These are phyloP conservation scores for Drosophila mimetica DNA, from an alignment of 2,888 invertebrate genomes.

Conservation along the genomic window DNA sequence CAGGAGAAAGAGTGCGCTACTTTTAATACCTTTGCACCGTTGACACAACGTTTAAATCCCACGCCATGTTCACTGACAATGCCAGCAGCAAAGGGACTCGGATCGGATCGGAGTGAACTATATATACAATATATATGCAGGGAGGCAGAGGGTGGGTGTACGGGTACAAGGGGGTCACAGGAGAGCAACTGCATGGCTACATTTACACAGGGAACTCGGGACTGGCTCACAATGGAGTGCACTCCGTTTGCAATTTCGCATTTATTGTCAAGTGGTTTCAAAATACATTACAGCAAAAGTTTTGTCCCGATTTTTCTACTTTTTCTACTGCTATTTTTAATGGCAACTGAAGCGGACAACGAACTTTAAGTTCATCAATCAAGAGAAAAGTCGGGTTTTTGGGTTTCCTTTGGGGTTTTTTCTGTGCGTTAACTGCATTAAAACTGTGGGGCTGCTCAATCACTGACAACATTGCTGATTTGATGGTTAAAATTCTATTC, in stretches of 20 bases:
- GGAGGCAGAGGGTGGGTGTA: slow-evolving; percentile 1
- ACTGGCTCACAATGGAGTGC: slow-evolving; percentile 39
- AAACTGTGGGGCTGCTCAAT: slow-evolving; percentile 62
- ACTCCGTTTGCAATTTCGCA: slow-evolving; percentile 63
- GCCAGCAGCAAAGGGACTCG: slow-evolving; percentile 38
- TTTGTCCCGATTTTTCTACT: slow-evolving; percentile 28
- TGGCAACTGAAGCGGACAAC: slow-evolving; percentile 23
- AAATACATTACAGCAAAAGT: slow-evolving; percentile 55
- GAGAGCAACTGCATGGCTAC: slow-evolving; percentile 46
- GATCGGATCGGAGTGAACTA: slow-evolving; percentile 26
- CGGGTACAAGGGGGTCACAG: slow-evolving; percentile 16
- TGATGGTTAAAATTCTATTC: slow-evolving; percentile 75
- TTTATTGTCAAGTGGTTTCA: slow-evolving; percentile 75
- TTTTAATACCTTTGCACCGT: slow-evolving; percentile 74
- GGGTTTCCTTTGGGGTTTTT: slow-evolving; percentile 14
- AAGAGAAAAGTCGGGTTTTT: slow-evolving; percentile 32
- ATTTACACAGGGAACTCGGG: slow-evolving; percentile 44
- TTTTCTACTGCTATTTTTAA: slow-evolving; percentile 3
- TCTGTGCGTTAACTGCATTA: slow-evolving; percentile 31
- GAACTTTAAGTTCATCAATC: slow-evolving; percentile 60
- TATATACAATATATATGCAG: slow-evolving; percentile 3
- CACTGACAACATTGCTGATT: slow-evolving; percentile 67
- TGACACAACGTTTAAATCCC: slow-evolving; percentile 69
- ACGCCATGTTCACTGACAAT: slow-evolving; percentile 64
- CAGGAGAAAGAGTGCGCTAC: slow-evolving; percentile 55